Evolutionary conservation across 2,113 vertebrate genomes (phyloP).

Genomic region (Poecilia latipinna): DNA sequence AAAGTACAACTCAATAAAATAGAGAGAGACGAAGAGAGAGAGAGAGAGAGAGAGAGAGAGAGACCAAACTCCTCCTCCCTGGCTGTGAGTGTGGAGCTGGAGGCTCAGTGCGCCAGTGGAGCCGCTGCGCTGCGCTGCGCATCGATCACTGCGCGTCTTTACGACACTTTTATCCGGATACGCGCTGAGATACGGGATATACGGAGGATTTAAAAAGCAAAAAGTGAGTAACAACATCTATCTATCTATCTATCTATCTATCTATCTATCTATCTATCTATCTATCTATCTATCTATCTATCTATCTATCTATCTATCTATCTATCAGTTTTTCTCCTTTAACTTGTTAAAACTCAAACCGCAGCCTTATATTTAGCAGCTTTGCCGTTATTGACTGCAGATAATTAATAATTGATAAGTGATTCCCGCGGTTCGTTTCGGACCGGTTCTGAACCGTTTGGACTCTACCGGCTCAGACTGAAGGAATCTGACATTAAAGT

Average conservation of each 20-base stretch:
- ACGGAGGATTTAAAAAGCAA: neutral
- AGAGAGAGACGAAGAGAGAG: too few relatives aligned
- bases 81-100: neutral
- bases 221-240: slow-evolving; percentile 40
- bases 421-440: neutral
- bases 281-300: slow-evolving; percentile 23
- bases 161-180: slow-evolving; percentile 8
- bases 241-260: slow-evolving; percentile 10
- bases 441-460: too few relatives aligned
- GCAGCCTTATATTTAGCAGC: too few relatives aligned
- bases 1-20: too few relatives aligned
- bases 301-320: slow-evolving; percentile 20
- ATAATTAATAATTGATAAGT: slow-evolving; percentile 59
- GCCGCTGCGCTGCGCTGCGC: neutral
- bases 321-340: neutral
- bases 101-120: neutral
- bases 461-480: too few relatives aligned
- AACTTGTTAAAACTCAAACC: neutral
- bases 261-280: slow-evolving; percentile 7
- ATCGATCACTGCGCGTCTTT: neutral
- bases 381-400: slow-evolving; percentile 19
- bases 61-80: neutral
- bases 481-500: too few relatives aligned
- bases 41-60: too few relatives aligned
- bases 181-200: neutral